Conservation (phyloP, 2,797 vertebrate genomes). For the Sorex maritimensis region DNA sequence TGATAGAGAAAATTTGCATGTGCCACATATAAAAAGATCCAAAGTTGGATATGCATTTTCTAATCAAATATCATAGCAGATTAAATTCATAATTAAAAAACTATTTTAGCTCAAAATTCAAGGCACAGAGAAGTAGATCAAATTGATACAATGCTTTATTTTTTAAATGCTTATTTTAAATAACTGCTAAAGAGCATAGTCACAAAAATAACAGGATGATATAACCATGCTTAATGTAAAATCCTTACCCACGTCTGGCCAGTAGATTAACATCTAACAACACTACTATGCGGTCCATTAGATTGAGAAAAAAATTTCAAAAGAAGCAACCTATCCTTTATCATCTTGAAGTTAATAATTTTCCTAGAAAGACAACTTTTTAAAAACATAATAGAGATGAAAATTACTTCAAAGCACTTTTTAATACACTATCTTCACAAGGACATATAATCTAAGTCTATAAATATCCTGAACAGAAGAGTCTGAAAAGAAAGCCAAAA, state of each 20-base stretch:
- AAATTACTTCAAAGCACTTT: constrained; percentile 33
- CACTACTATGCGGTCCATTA: neutral
- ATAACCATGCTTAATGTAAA: neutral
- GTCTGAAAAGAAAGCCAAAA: constrained; percentile 9
- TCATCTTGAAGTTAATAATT: constrained; percentile 42
- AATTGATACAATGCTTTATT: constrained; percentile 3
- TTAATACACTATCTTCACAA: constrained; percentile 38
- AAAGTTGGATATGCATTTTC: neutral
- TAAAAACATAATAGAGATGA: neutral
- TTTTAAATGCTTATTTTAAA: constrained; percentile 17
- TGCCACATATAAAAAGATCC: neutral
- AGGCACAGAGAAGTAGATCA: constrained; percentile 50
- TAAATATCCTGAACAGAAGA: constrained; percentile 23
- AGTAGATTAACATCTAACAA: neutral
- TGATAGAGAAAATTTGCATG: constrained; percentile 15
- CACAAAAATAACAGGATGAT: constrained; percentile 54
- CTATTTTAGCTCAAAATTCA: constrained; percentile 48
- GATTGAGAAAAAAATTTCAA: neutral
- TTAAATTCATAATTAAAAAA: constrained; percentile 47
- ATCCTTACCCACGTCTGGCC: neutral
- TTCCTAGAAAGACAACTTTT: neutral
- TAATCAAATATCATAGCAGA: constrained; percentile 26
- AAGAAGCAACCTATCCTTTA: constrained; percentile 14
- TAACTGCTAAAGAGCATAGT: constrained; percentile 30
- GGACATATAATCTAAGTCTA: constrained; percentile 4